These are phyloP conservation scores for Pseudococcus longispinus DNA, from an alignment of 2,888 invertebrate genomes.

Conservation along the genomic window DNA sequence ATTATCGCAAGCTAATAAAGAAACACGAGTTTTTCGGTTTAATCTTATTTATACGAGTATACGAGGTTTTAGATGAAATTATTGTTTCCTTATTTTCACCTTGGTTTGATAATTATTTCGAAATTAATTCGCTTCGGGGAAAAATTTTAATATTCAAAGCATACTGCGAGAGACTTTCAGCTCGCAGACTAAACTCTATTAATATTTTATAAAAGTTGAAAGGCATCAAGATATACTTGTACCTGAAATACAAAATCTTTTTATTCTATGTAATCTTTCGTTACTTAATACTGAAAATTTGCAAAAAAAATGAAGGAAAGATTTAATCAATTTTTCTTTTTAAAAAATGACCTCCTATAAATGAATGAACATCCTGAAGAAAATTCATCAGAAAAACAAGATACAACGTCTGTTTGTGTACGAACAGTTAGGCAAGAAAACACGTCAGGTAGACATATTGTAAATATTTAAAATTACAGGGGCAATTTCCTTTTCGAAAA, in stretches of 20 bases:
- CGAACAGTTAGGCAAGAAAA: too few relatives aligned
- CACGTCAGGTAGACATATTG: too few relatives aligned
- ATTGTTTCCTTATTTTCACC: neutral
- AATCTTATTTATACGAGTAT: neutral
- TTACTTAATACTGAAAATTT: too few relatives aligned
- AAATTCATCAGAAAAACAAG: too few relatives aligned
- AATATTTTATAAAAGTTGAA: neutral
- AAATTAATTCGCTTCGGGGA: neutral
- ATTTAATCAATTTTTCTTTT: too few relatives aligned
- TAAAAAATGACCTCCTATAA: too few relatives aligned
- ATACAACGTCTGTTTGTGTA: too few relatives aligned
- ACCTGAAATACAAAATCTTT: neutral
- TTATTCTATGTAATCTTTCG: too few relatives aligned
- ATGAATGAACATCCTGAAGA: too few relatives aligned
- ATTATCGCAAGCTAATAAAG: neutral
- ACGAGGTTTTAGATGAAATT: neutral
- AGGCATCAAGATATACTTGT: neutral
- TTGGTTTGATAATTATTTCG: neutral
- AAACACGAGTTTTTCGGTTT: neutral
- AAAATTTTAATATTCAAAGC: neutral
- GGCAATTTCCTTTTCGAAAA: too few relatives aligned
- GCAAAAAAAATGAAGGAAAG: too few relatives aligned
- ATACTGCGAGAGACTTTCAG: neutral
- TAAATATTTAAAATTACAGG: too few relatives aligned
- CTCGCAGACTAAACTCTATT: neutral